Conservation (phyloP, 2,797 vertebrate genomes). For the Pangasius krempfi region DNA sequence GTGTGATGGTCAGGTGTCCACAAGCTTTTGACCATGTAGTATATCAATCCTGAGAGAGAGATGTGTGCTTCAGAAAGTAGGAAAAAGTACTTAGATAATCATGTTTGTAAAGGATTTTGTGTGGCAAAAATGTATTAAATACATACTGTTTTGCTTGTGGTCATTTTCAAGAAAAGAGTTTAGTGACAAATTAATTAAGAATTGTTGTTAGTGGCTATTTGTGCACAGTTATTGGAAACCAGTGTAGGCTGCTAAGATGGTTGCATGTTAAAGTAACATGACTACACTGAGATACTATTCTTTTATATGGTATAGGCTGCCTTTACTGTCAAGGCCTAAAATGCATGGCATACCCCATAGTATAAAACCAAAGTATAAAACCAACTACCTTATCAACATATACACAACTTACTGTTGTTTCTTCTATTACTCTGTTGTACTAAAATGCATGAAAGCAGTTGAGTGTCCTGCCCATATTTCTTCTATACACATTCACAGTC, state of each 20-base stretch:
- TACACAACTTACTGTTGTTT: constrained; percentile 1
- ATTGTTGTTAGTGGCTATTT: not conserved
- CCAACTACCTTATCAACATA: not conserved
- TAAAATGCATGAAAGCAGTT: not conserved
- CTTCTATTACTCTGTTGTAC: not conserved
- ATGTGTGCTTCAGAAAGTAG: not conserved
- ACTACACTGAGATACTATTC: not conserved
- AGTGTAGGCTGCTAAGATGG: not conserved
- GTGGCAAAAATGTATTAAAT: not conserved
- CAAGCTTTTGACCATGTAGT: not conserved
- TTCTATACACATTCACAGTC: constrained; percentile 40
- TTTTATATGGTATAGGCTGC: not conserved
- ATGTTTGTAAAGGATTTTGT: not conserved
- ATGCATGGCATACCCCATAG: not conserved
- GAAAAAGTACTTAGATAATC: not conserved
- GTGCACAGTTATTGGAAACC: not conserved
- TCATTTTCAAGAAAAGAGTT: not conserved
- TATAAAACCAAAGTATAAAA: not conserved
- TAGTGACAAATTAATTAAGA: not conserved
- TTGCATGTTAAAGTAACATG: not conserved
- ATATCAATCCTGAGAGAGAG: not conserved
- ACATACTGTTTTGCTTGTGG: not conserved
- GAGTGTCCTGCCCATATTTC: constrained; percentile 42
- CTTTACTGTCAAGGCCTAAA: not conserved
- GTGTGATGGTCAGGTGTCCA: not conserved